Percentiles rank a stretch among this genome's conserved stretches.
Conservation (phyloP, 2,113 vertebrate genomes). For the human region GRCh38 chr16:75222501-75223000, state of each 20-base stretch:
- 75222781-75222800: conserved; percentile 78
- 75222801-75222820: conserved; percentile 82
- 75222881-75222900: fast-evolving
- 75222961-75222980: conserved; percentile 84
- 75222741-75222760: background rate
- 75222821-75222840: conserved; percentile 82
- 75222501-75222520: background rate
- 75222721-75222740: background rate
- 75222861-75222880: conserved; percentile 82
- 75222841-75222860: conserved; percentile 87
- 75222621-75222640: background rate
- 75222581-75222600: fast-evolving
- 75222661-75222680: too few relatives aligned
- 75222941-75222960: background rate
- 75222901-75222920: background rate
- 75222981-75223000: conserved; percentile 92
- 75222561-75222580: background rate
- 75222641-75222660: background rate
- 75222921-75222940: background rate
- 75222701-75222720: fast-evolving
- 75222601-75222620: background rate
- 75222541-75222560: background rate
- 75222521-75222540: background rate
- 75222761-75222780: conserved; percentile 85
- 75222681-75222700: background rate